Percentiles rank a stretch among this genome's conserved stretches.
Evolutionary conservation across 2,888 invertebrate genomes (phyloP).

Genomic region (Pteria penguin): DNA sequence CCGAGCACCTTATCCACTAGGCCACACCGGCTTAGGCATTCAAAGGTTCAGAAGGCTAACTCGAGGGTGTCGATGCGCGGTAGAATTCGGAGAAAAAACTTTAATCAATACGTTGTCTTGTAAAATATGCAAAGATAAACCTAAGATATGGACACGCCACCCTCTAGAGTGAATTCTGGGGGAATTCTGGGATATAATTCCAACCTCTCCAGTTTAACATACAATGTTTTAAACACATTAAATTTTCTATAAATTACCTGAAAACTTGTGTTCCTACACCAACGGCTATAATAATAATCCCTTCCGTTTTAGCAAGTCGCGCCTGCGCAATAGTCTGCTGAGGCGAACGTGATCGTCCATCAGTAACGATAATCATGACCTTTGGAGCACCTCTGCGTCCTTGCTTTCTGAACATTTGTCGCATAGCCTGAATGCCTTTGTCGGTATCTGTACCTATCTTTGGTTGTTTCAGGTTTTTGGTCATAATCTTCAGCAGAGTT

Average conservation of each 20-base stretch:
- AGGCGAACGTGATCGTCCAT: slow-evolving; percentile 65
- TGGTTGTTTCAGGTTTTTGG: slow-evolving; percentile 53
- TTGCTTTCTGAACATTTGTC: slow-evolving; percentile 49
- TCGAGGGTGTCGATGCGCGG: too few species aligned
- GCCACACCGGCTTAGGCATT: too few species aligned
- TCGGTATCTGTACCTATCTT: slow-evolving; percentile 65
- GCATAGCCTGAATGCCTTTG: slow-evolving; percentile 51
- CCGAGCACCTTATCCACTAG: too few species aligned
- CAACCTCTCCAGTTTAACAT: too few species aligned
- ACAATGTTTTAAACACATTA: background rate
- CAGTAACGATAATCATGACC: slow-evolving; percentile 68
- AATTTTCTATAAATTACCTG: background rate
- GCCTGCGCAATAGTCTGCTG: slow-evolving; percentile 62
- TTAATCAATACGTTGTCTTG: too few species aligned
- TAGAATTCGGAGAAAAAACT: too few species aligned
- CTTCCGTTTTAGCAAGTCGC: slow-evolving; percentile 50
- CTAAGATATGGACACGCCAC: too few species aligned
- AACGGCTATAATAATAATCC: slow-evolving; percentile 66
- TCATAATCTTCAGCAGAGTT: slow-evolving; percentile 39
- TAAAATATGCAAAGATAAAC: too few species aligned
- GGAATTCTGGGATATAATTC: too few species aligned
- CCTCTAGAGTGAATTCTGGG: too few species aligned
- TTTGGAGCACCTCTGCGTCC: slow-evolving; percentile 59
- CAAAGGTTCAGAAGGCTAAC: too few species aligned
- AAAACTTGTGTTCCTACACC: slow-evolving; percentile 63